Percentiles rank a stretch among this genome's conserved stretches.
Evolutionary conservation across 2,797 vertebrate species (phyloP).

Genomic region (Lerista edwardsae): DNA sequence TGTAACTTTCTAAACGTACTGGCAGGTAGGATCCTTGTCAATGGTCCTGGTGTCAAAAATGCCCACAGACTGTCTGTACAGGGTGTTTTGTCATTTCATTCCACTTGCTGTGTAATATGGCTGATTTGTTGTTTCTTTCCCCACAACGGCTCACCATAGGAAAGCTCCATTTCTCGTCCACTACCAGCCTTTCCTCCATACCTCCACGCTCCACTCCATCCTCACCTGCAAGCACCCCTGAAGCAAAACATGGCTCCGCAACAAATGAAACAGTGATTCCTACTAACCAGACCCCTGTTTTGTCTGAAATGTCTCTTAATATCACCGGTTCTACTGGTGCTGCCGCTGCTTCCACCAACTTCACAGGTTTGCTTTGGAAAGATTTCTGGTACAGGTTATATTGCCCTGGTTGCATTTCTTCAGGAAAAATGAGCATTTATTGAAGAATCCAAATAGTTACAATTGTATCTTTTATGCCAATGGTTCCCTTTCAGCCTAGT

Average conservation of each 20-base stretch:
- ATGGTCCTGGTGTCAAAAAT: neutral
- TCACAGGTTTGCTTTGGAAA: slow-evolving; percentile 32
- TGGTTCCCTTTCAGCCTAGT: too few species aligned
- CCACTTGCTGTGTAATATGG: neutral
- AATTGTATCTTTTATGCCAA: too few species aligned
- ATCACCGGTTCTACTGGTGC: neutral
- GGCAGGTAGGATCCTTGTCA: neutral
- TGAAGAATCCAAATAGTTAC: neutral
- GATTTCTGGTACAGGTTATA: neutral
- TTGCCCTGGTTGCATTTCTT: neutral
- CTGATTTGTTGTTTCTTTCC: neutral
- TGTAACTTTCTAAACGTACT: neutral
- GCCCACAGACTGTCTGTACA: neutral
- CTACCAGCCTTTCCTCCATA: neutral
- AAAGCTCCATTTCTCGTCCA: neutral
- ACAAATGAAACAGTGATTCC: slow-evolving; percentile 11
- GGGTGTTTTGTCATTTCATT: neutral
- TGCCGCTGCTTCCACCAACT: neutral
- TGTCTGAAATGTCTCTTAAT: neutral
- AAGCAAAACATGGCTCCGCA: slow-evolving; percentile 38
- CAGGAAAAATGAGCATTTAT: neutral
- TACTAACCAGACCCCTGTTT: neutral
- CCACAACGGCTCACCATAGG: neutral
- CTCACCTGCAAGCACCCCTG: slow-evolving; percentile 63
- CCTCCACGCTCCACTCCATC: slow-evolving; percentile 41